phyloP scores from a whole-genome alignment of 2,113 vertebrate genomes.

The Serinus canaria region DNA sequence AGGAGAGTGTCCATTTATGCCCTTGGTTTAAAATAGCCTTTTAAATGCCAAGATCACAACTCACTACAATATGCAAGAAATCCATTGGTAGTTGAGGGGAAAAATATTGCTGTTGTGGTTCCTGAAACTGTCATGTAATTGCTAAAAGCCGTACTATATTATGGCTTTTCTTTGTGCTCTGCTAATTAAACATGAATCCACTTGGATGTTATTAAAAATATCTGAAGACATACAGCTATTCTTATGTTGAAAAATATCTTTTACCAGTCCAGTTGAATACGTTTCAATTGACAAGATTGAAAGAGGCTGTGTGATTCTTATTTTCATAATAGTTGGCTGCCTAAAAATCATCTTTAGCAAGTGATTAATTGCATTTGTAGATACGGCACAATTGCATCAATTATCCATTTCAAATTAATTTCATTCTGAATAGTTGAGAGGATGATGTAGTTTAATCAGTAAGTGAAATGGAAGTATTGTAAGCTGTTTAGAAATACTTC shows the following conservation, averaged over 20 bases:
- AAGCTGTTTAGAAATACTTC: slow-evolving; percentile 28
- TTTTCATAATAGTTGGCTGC: slow-evolving; percentile 28
- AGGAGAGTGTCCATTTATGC: neutral
- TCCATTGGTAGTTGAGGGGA: neutral
- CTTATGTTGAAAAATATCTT: neutral
- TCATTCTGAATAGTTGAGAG: slow-evolving; percentile 47
- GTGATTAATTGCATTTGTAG: slow-evolving; percentile 47
- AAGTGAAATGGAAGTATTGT: slow-evolving; percentile 38
- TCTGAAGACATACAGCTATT: slow-evolving; percentile 8
- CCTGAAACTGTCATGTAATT: neutral
- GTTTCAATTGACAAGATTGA: slow-evolving; percentile 33
- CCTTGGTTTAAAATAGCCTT: neutral
- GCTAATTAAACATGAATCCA: slow-evolving; percentile 41
- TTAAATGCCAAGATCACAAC: neutral
- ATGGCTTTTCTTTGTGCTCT: slow-evolving; percentile 16
- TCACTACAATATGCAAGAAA: neutral
- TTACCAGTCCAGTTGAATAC: neutral
- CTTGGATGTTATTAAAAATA: slow-evolving; percentile 31
- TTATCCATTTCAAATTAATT: slow-evolving; percentile 44
- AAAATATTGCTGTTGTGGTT: neutral
- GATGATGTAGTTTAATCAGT: slow-evolving; percentile 42
- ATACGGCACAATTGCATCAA: slow-evolving; percentile 10
- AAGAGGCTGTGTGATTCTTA: slow-evolving; percentile 7
- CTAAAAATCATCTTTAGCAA: slow-evolving; percentile 31
- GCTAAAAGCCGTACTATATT: neutral